Conservation (phyloP, 2,888 invertebrate species). For the Zele albiditarsus region DNA sequence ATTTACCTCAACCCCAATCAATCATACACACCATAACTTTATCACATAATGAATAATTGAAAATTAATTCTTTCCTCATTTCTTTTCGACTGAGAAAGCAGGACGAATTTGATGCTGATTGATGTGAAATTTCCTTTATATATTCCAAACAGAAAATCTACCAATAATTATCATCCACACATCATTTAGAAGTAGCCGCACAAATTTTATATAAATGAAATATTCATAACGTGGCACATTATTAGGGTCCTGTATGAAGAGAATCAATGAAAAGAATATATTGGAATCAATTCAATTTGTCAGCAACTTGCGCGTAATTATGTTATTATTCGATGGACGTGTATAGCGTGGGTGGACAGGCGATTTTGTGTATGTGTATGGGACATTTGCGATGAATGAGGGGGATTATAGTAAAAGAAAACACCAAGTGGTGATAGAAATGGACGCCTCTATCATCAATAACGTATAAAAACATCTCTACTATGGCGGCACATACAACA, state of each 20-base stretch:
- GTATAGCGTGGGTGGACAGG: slow-evolving; percentile 50
- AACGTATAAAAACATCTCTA: slow-evolving; percentile 61
- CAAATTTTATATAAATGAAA: slow-evolving; percentile 65
- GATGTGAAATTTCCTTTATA: slow-evolving; percentile 65
- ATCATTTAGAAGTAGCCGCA: neutral
- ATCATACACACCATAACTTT: neutral
- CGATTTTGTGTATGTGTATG: slow-evolving; percentile 27
- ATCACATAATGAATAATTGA: neutral
- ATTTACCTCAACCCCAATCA: neutral
- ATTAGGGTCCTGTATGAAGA: slow-evolving; percentile 46
- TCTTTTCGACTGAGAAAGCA: neutral
- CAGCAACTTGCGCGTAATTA: slow-evolving; percentile 69
- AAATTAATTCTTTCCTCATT: slow-evolving; percentile 22
- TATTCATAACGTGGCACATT: slow-evolving; percentile 64
- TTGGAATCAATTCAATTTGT: slow-evolving; percentile 72
- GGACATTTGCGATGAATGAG: slow-evolving; percentile 24
- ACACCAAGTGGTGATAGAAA: slow-evolving; percentile 36
- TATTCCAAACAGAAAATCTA: slow-evolving; percentile 36
- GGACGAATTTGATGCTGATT: slow-evolving; percentile 66
- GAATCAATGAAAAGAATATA: slow-evolving; percentile 69
- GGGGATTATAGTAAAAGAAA: slow-evolving; percentile 20
- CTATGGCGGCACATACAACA: slow-evolving; percentile 31
- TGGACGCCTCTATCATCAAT: slow-evolving; percentile 63
- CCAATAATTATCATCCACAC: slow-evolving; percentile 12
- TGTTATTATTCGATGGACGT: slow-evolving; percentile 63